Percentiles rank a stretch among this genome's conserved stretches.
Evolutionary conservation across 2,888 invertebrate species (phyloP).

Genomic region (Diplazon laetatorius): DNA sequence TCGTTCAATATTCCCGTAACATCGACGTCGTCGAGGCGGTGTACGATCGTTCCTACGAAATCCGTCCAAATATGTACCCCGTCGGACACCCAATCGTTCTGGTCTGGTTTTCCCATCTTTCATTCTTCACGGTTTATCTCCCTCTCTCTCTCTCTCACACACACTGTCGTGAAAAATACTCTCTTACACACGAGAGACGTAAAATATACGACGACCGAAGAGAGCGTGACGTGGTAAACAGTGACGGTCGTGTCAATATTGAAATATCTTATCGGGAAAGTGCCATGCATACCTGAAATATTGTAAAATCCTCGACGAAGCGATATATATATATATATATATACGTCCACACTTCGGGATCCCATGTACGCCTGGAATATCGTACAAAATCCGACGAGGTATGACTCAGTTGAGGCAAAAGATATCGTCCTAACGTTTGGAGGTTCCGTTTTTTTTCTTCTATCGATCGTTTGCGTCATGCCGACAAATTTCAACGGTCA

Average conservation of each 20-base stretch:
- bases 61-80: conserved; percentile 76
- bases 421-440: conserved; percentile 4
- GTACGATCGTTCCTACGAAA: conserved; percentile 73
- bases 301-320: conserved; percentile 54
- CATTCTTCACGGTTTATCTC: background rate
- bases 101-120: conserved; percentile 19
- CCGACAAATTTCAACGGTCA: conserved; percentile 30
- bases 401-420: conserved; percentile 38
- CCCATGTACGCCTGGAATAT: background rate
- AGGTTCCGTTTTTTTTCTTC: background rate
- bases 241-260: conserved; percentile 78
- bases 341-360: conserved; percentile 13
- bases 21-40: conserved; percentile 48
- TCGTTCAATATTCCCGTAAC: conserved; percentile 13
- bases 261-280: conserved; percentile 78
- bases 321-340: no score
- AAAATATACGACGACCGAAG: conserved; percentile 15
- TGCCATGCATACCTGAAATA: conserved; percentile 73
- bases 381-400: conserved; percentile 14
- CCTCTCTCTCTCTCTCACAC: background rate
- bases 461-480: conserved; percentile 12
- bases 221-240: conserved; percentile 74
- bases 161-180: conserved; percentile 65
- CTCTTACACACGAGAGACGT: conserved; percentile 59
- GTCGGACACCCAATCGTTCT: conserved; percentile 47